Base-by-base conservation (phyloP, 2,888 invertebrate genomes). In the Hedya salicella region DNA sequence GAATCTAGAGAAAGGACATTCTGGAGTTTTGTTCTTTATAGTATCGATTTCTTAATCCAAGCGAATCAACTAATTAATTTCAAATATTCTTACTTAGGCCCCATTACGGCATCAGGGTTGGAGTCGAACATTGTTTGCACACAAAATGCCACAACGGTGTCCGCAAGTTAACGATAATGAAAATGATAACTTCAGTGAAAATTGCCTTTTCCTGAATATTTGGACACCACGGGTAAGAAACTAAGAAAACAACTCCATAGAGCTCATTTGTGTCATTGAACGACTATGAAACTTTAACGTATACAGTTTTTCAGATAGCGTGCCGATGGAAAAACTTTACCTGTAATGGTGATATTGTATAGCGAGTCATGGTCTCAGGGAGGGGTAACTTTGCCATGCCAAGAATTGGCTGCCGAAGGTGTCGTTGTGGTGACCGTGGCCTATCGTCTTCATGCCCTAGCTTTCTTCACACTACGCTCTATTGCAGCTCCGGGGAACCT, bases 141-240 rank as follows among this genome's bases (percentile, higher is more conserved):
- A 94, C 75, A 94, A 95, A 70, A 94, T 95, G 81, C 94, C 94
- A 57, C 93, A 95, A n/a, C 93, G 94, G 30, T 96, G 96, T 78
- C 95, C 95, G 0, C 95, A 96, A 79, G 82, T 93, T 52, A 80
- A 70, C 40, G 83, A 81, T 66, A 75, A 77, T 53, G 80, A 75
- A 62, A 81, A 75, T 44, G 81, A 82, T 39, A 87, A 77, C 74
- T 83, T 75, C 78, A 93, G 89, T 69, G 97, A 97, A 90, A 97
- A 98, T 85, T 98, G 98, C 78, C 93, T 98, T n/a, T 97, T 95
- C 80, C 87, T 98, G 56, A 98, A 98, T 80, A 95, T 98, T 70
- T 98, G 98, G 97, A 95, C 96, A 2, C 96, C 98, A 50, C 94
- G 95, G 93, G 95, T 95, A 75, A 71, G 77, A 67, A 46, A n/a